Conservation (phyloP, 2,113 vertebrate genomes). For the Geococcyx californianus region DNA sequence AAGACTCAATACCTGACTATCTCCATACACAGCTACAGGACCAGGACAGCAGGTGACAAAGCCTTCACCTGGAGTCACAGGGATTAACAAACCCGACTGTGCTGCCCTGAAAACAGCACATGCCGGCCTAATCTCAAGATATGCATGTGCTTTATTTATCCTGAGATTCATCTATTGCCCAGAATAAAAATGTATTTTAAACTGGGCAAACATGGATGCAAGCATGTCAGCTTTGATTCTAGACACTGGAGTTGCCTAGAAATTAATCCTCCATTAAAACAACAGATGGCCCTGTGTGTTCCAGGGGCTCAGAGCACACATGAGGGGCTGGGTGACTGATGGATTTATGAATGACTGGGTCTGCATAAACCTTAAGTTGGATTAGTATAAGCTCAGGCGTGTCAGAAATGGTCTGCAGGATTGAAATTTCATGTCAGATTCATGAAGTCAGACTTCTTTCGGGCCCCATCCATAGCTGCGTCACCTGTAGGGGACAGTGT, state of each 20-base stretch:
- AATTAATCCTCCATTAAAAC: constrained; percentile 67
- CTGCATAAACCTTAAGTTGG: constrained; percentile 51
- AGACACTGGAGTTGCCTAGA: constrained; percentile 52
- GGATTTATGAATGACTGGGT: constrained; percentile 55
- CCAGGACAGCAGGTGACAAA: neutral
- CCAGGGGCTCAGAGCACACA: neutral
- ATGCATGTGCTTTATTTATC: neutral
- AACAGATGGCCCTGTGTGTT: constrained; percentile 53
- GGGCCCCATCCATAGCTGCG: neutral
- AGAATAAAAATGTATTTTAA: neutral
- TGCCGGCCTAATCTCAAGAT: neutral
- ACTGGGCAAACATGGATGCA: constrained; percentile 2
- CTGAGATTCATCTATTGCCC: neutral
- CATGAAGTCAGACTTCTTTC: neutral
- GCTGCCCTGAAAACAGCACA: neutral
- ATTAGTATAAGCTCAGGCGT: constrained; percentile 43
- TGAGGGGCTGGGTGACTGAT: constrained; percentile 5
- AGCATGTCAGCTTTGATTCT: constrained; percentile 25
- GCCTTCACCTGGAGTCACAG: neutral
- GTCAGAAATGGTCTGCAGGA: constrained; percentile 20
- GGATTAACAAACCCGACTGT: neutral
- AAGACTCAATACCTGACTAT: neutral
- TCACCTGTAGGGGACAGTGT: neutral
- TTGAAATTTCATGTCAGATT: constrained; percentile 17
- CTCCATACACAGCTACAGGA: neutral